phyloP scores from a whole-genome alignment of 2,113 vertebrate genomes.

The Python bivittatus region DNA sequence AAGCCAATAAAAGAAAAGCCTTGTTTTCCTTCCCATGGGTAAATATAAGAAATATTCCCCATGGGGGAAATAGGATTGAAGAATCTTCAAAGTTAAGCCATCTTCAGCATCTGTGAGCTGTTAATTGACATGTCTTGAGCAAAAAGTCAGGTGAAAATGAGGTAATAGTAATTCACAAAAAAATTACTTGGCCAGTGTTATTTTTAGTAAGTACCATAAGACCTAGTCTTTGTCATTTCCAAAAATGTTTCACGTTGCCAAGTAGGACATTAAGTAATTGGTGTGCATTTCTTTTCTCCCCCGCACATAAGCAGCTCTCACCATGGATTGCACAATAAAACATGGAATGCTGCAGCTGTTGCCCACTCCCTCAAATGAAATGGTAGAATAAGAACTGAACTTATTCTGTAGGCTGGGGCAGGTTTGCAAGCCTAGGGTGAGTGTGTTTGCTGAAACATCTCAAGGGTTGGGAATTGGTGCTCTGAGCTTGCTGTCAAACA shows the following conservation, averaged over 20 bases:
- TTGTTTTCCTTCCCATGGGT: conserved; percentile 11
- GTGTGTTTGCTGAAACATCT: conserved; percentile 13
- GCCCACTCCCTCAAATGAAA: background rate
- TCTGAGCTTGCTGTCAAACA: background rate
- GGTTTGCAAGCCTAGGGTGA: background rate
- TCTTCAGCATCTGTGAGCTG: conserved; percentile 55
- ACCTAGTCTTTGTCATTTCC: conserved; percentile 41
- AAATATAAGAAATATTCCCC: conserved; percentile 29
- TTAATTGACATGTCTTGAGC: conserved; percentile 60
- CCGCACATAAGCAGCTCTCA: conserved; percentile 18
- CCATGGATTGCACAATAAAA: conserved; percentile 39
- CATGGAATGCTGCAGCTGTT: background rate
- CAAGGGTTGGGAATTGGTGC: fast-evolving
- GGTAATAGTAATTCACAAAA: conserved; percentile 67
- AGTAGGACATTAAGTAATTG: conserved; percentile 60
- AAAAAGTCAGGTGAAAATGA: conserved; percentile 67
- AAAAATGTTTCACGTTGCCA: conserved; percentile 56
- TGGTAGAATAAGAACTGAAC: conserved; percentile 11
- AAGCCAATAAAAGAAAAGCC: background rate
- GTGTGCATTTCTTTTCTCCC: conserved; percentile 43
- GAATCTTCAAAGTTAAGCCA: conserved; percentile 57
- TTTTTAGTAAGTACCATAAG: conserved; percentile 62
- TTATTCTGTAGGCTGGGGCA: background rate
- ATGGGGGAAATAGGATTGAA: conserved; percentile 47
- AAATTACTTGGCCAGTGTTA: conserved; percentile 47